phyloP scores from a whole-genome alignment of 2,113 vertebrate species.

The Pteropus alecto region DNA sequence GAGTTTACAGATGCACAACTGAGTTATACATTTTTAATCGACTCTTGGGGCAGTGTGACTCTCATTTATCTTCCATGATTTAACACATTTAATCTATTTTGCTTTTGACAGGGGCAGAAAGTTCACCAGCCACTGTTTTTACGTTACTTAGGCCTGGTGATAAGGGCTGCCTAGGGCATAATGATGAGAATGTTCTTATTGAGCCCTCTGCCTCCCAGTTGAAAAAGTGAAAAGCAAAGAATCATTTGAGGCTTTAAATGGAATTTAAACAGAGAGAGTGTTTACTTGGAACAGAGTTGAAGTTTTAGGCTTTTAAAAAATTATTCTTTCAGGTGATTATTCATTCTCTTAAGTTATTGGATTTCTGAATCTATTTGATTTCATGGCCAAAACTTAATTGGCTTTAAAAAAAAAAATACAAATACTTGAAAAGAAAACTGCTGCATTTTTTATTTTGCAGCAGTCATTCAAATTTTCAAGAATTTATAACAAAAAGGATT shows the following conservation, averaged over 20 bases:
- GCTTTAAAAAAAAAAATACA: background rate
- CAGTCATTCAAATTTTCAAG: background rate
- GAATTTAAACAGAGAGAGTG: background rate
- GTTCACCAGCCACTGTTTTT: background rate
- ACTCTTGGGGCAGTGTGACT: background rate
- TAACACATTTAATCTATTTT: constrained; percentile 47
- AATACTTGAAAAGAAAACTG: background rate
- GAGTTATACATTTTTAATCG: constrained; percentile 50
- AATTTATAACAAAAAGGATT: background rate
- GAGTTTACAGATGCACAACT: constrained; percentile 11
- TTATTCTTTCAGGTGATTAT: background rate
- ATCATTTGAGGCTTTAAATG: background rate
- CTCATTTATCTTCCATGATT: constrained; percentile 16
- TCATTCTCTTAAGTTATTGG: background rate
- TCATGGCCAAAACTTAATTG: background rate
- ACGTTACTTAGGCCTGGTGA: background rate
- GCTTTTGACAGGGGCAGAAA: constrained; percentile 17
- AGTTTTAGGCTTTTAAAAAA: background rate
- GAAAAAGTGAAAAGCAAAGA: background rate
- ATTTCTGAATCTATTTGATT: background rate
- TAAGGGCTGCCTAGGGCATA: background rate
- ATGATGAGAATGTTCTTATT: background rate
- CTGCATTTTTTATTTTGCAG: background rate
- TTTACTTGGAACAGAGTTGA: background rate
- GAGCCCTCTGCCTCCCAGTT: background rate